Evolutionary conservation across 1,140 invertebrate genomes (phyloP).

Genomic region (Maniola jurtina): DNA sequence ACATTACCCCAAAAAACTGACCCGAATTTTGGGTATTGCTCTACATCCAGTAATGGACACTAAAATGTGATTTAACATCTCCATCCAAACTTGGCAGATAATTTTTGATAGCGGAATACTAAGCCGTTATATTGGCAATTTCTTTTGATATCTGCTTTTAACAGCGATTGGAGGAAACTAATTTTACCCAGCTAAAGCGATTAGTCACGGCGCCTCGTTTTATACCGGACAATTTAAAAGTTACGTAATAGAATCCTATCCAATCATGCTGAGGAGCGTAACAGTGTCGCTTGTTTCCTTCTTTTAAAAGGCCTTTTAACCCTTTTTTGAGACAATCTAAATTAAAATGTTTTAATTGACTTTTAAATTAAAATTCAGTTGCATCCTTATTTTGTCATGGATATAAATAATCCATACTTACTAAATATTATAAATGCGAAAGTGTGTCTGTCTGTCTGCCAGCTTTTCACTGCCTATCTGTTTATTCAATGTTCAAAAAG

Average conservation of each 20-base stretch:
- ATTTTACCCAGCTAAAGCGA: neutral
- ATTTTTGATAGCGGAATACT: too few relatives aligned
- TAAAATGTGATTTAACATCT: too few relatives aligned
- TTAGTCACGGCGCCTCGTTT: slow-evolving; percentile 10
- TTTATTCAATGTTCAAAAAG: too few relatives aligned
- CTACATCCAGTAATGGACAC: too few relatives aligned
- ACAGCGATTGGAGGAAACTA: slow-evolving; percentile 1
- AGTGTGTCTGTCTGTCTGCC: too few relatives aligned
- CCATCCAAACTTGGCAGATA: too few relatives aligned
- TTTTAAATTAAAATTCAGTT: neutral
- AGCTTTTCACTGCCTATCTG: too few relatives aligned
- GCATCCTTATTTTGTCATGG: neutral
- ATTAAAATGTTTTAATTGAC: neutral
- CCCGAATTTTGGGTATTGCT: too few relatives aligned
- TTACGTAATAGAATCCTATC: slow-evolving; percentile 10
- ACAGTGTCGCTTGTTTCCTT: neutral
- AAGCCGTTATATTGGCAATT: neutral
- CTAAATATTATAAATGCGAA: too few relatives aligned
- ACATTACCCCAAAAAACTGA: too few relatives aligned
- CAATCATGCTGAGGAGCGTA: neutral
- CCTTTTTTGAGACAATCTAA: neutral
- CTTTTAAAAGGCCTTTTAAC: slow-evolving; percentile 2
- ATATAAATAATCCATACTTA: neutral
- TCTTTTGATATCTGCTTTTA: neutral
- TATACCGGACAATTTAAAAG: slow-evolving; percentile 12